Evolutionary conservation across 2,888 invertebrate genomes (phyloP), one percentile per base, ranked within the genome.

Genomic region (Pristionchus fissidentatus): DNA sequence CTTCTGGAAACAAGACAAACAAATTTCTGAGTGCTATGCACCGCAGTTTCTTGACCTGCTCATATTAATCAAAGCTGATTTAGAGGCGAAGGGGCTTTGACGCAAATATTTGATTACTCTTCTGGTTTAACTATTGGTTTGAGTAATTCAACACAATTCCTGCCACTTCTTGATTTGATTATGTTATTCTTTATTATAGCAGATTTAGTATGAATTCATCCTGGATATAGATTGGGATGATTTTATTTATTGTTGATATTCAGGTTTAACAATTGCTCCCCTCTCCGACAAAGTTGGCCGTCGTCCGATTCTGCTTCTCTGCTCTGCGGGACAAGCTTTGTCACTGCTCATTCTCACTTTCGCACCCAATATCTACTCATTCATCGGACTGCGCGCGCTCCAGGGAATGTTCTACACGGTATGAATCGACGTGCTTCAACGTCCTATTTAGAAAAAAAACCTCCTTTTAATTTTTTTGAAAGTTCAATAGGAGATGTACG

Each of bases 341-440:
- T 46, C 43, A 0, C 43, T 46, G 0, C 43, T 77, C 10, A 8
- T 77, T 26, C 60, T 77, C 1, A 52, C 83, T 2, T 19, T 83
- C n/a, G 60, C 77, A 13, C 83, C 77, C 10, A 52, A 83, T 41
- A 79, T 83, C 4, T 75, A 75, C 46, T 29, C 46, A 26, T 83
- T 83, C 60, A 75, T 75, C 38, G 60, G 38, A 22, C 22, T 75
- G 41, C 80, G 73, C 13, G 43, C 62, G 5, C 38, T 83, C 1
- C 75, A 77, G 32, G 83, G 83, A n/a, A 77, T 77, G 60, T 73
- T 60, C 32, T 83, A 83, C 57, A 83, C 60, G 77, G 83, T 83
- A 52, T 32, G 80, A 26, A 15, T 26, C n/a, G n/a, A n/a, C n/a
- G 19, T 49, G 10, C 52, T 19, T 19, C 19, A 49, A 15, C 52